Percentiles rank a stretch among this genome's conserved stretches.
Conservation (phyloP, 2,888 invertebrate genomes). For the Leptopilina drosophilae region DNA sequence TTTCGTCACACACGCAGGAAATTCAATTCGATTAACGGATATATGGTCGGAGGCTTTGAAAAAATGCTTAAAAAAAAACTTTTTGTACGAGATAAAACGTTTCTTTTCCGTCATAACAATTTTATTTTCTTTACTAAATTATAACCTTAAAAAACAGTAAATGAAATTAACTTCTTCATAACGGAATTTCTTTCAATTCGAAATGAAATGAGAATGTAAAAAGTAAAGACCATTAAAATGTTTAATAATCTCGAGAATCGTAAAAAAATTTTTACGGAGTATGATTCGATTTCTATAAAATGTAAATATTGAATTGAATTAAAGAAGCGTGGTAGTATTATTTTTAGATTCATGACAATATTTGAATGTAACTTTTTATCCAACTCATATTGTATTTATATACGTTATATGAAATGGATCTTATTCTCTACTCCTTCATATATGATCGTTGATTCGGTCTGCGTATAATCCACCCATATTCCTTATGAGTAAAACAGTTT, state of each 20-base stretch:
- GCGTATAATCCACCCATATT: constrained; percentile 3
- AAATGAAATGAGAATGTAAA: no score
- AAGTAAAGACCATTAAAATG: no score
- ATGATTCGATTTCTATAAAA: no score
- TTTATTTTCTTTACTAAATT: no score
- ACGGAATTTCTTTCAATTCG: no score
- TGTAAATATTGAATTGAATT: not conserved
- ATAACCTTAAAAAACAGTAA: no score
- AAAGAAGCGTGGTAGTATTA: not conserved
- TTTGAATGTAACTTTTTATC: not conserved
- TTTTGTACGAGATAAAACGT: not conserved
- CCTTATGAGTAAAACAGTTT: not conserved
- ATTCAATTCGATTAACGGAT: not conserved
- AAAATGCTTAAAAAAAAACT: not conserved
- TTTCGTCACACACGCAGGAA: not conserved
- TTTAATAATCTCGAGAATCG: no score
- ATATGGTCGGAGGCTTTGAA: not conserved
- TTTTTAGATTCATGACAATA: not conserved
- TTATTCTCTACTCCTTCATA: not conserved
- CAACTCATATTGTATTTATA: not conserved
- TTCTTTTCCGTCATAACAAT: not conserved
- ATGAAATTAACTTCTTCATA: no score
- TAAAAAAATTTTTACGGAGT: no score
- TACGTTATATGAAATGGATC: not conserved
- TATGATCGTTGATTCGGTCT: not conserved